Base-by-base conservation (phyloP, 2,797 vertebrate genomes). In the Vultur gryphus region DNA sequence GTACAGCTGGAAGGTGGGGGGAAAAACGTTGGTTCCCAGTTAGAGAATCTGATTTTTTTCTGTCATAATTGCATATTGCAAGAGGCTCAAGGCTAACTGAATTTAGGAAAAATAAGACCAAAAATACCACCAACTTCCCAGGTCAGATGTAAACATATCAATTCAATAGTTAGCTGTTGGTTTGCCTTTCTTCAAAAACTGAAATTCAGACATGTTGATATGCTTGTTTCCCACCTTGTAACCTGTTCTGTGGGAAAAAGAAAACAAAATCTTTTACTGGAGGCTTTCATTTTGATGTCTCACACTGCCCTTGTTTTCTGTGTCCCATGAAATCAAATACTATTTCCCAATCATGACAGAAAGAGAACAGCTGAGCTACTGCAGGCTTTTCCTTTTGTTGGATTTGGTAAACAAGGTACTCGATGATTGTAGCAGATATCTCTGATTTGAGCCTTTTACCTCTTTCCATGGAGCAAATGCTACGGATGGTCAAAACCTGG, bases 291-390 rank as follows among this genome's bases (percentile, higher is more conserved):
- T 96, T 78, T 89, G 17, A 29, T 80, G 24, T 87, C 81, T 95
- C 44, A 69, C 16, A 54, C 39, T 87, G 37, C 13, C 44, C n/a
- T 95, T 96, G 25, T 89, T 97, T 97, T 84, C 61, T 77, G 87
- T 86, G 73, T 96, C 49, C 72, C 23, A 64, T 82, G 43, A 96
- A 96, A 93, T 90, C 41, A 78, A 76, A 95, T 84, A 75, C 83
- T 92, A 62, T 95, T 96, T 98, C 91, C 59, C 93, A 96, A 91
- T 97, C 96, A 94, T 54, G 69, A 59, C 31, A 80, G 57, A 46
- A 86, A 73, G 72, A 66, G 89, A 97, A 91, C 92, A 97, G 89
- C 92, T 96, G 91, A 97, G 80, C 39, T 92, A 46, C 67, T 69
- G 44, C 43, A 92, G 81, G 55, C 21, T 95, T 94, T 94, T 95